Base-by-base conservation (phyloP, 2,888 invertebrate genomes). In the Tetramorium bicarinatum region DNA sequence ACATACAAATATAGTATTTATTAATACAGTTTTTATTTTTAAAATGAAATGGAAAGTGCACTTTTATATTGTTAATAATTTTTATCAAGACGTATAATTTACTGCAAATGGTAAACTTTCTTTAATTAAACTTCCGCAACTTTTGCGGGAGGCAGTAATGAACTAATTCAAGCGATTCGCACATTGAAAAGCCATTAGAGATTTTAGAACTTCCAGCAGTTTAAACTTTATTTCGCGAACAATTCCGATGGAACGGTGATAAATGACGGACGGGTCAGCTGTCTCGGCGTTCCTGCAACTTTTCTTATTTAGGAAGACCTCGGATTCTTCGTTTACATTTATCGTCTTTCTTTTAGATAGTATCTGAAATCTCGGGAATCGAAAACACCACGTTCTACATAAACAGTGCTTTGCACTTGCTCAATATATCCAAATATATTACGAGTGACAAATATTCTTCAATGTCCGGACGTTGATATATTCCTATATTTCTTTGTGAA, bases 361-460 rank as follows among this genome's bases (percentile, higher is more conserved):
- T 61, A 49, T 64, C 76, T 29, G 44, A 77, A 67, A 77, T 67
- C 56, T 82, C 49, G 34, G 8, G 76, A 82, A 59, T 62, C 59
- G 49, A 59, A 83, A 80, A 64, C 47, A 49, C 15, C 44, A 47
- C 56, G 41, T 52, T 18, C 56, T 59, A 72, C 72, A 56, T 72
- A 83, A 80, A 83, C 64, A 66, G 21, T 47, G 56, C 21, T 64
- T 72, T 56, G 80, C 64, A 72, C 79, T 80, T 41, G 25, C 49
- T 47, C n/a, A 59, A 13, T 41, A 21, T 64, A 71, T 62, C 21
- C 34, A 47, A 79, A 76, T 77, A 66, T 41, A 66, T 54, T 56
- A 67, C 54, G 44, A 54, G 15, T 56, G 54, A 80, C 72, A 80
- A 80, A 83, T 80, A 64, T 59, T 66, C 56, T 41, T 41, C 41